These are phyloP conservation scores for Diploscapter pachys DNA, from an alignment of 1,140 invertebrate species.

Conservation along the genomic window DNA sequence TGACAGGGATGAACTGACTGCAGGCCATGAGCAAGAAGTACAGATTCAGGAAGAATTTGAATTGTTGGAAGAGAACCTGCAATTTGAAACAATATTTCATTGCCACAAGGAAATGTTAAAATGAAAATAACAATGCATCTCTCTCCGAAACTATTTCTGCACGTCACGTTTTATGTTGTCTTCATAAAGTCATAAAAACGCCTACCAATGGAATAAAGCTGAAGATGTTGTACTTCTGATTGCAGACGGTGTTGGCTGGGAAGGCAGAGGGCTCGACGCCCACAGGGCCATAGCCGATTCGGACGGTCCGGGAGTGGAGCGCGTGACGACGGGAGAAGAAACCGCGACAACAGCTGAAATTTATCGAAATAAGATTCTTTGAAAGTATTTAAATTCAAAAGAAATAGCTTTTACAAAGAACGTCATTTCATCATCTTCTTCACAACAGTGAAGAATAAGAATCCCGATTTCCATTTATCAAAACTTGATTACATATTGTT, in stretches of 20 bases:
- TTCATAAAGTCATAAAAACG: constrained; percentile 22
- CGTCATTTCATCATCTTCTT: not conserved
- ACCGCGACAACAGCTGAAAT: constrained; percentile 30
- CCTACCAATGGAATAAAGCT: constrained; percentile 92
- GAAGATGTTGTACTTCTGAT: constrained; percentile 98
- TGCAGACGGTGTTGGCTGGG: constrained; percentile 91
- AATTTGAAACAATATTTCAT: constrained; percentile 46
- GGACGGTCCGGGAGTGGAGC: constrained; percentile 63
- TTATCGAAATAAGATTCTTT: not conserved
- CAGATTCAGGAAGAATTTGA: constrained; percentile 96
- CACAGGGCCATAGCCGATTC: constrained; percentile 61
- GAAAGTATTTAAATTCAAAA: not conserved
- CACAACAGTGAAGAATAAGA: not conserved
- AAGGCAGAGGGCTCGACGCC: constrained; percentile 67
- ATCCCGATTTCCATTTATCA: not conserved
- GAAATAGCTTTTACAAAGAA: not conserved
- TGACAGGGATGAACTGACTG: constrained; percentile 92
- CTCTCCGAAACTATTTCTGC: too few species aligned
- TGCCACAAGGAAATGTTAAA: too few species aligned
- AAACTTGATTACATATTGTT: not conserved
- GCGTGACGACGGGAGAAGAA: constrained; percentile 26
- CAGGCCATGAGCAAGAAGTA: constrained; percentile 97
- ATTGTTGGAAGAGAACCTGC: constrained; percentile 90
- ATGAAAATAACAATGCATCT: too few species aligned
- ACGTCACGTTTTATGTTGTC: not conserved